Base-by-base conservation (phyloP, 1,140 invertebrate genomes). In the Lordiphosa clarofinis region DNA sequence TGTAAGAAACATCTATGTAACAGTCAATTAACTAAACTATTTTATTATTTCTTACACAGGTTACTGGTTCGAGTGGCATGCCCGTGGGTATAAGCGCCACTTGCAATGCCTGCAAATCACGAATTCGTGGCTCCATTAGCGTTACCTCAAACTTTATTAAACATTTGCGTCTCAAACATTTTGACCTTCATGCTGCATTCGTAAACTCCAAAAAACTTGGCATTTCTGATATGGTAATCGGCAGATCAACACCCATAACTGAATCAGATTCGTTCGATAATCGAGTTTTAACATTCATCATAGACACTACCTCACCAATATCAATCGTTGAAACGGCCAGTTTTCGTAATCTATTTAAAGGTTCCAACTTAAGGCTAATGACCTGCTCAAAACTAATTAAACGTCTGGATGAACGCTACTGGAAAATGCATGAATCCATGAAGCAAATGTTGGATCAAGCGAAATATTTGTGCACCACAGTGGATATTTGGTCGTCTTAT, bases 141-240 rank as follows among this genome's bases (percentile, higher is more conserved):
- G 57, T 66, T 7, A 66, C 63, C 15, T 66, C 63, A 6, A 66
- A 66, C 15, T 66, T 66, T 12, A 66, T 66, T 10, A 61, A 66
- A n/a, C 63, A 66, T 36, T 33, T 66, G 24, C 57, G 63, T 1
- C 15, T 55, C 10, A 60, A 49, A 33, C 63, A 66, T 4, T 15
- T 11, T 13, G 57, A 66, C 1, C 43, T 66, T 1, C 39, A 66
- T 48, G 63, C 63, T 0, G 39, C 35, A 8, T 66, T 66, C 10
- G 11, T 61, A 10, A 60, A 24, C 5, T 39, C 37, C 24, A 66
- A 66, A 15, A 44, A 65, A 40, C 4, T 33, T 19, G 56, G 42
- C 1, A 24, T 35, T 39, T 5, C 24, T 12, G 63, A 66, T 7
- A 13, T 28, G 3, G 24, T 28, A 28, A 38, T 4, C 33, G 3